Conservation (phyloP, 2,888 invertebrate genomes). For the Catocala fraxini region DNA sequence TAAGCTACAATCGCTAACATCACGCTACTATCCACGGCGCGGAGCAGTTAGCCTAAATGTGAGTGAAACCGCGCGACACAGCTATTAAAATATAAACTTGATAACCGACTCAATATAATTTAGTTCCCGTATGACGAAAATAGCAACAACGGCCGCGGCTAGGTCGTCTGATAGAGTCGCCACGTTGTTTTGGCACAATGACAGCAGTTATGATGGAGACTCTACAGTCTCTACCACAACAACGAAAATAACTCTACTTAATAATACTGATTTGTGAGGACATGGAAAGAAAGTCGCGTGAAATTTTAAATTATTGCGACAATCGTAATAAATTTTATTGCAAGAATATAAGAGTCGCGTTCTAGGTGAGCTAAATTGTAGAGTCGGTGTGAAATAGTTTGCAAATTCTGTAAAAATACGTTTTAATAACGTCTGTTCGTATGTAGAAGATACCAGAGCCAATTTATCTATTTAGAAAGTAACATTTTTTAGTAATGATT, state of each 20-base stretch:
- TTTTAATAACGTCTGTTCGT: too few relatives aligned
- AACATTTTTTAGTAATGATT: too few relatives aligned
- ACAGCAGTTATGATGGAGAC: slow-evolving; percentile 29
- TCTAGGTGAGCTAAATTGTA: not conserved
- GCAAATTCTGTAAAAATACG: not conserved
- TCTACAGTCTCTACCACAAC: slow-evolving; percentile 4
- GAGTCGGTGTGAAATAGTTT: not conserved
- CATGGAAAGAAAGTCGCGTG: not conserved
- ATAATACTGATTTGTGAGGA: slow-evolving; percentile 1
- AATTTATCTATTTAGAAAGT: too few relatives aligned
- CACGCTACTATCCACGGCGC: too few relatives aligned
- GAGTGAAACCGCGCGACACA: not conserved
- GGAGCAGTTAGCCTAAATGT: too few relatives aligned
- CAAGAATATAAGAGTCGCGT: not conserved
- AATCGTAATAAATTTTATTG: not conserved
- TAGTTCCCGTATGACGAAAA: slow-evolving; percentile 28
- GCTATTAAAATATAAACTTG: not conserved
- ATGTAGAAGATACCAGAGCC: too few relatives aligned
- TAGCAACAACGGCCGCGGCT: slow-evolving; percentile 32
- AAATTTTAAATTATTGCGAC: not conserved
- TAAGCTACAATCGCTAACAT: too few relatives aligned
- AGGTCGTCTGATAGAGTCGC: slow-evolving; percentile 25
- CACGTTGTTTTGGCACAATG: slow-evolving; percentile 34
- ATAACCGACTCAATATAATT: slow-evolving; percentile 1
- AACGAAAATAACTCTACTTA: slow-evolving; percentile 8